Evolutionary conservation across 1,140 invertebrate genomes (phyloP).

Genomic region (Macrobrachium nipponense): DNA sequence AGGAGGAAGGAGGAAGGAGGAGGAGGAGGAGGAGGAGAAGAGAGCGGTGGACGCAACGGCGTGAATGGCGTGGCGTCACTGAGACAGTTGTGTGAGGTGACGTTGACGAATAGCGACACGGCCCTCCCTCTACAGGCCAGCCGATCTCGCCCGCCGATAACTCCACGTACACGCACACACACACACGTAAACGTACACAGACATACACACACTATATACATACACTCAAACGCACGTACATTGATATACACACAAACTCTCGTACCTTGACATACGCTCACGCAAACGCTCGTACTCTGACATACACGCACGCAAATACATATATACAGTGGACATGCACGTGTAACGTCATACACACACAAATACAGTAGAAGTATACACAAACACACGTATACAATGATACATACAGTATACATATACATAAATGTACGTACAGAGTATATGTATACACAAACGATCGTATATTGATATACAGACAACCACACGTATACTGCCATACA

Average conservation of each 20-base stretch:
- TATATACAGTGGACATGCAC: not conserved
- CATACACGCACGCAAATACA: not conserved
- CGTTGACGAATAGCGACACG: slow-evolving; percentile 54
- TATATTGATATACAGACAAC: not conserved
- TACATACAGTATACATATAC: no score
- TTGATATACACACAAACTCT: slow-evolving; percentile 11
- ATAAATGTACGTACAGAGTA: not conserved
- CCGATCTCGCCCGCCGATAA: slow-evolving; percentile 54
- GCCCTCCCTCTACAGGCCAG: slow-evolving; percentile 44
- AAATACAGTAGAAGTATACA: not conserved
- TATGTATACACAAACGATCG: not conserved
- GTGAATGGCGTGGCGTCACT: slow-evolving; percentile 57
- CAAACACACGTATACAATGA: no score
- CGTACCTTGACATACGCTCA: not conserved
- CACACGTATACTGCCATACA: no score
- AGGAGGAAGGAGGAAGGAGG: not conserved
- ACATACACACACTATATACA: slow-evolving; percentile 14
- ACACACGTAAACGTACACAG: slow-evolving; percentile 11
- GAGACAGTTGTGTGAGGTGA: slow-evolving; percentile 56
- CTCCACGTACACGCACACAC: slow-evolving; percentile 29
- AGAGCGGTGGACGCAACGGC: slow-evolving; percentile 12
- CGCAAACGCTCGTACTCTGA: not conserved
- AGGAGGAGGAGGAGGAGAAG: not conserved
- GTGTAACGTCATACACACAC: not conserved
- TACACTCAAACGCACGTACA: slow-evolving; percentile 15